Conservation (phyloP, 2,113 vertebrate species). For the Vidua macroura region DNA sequence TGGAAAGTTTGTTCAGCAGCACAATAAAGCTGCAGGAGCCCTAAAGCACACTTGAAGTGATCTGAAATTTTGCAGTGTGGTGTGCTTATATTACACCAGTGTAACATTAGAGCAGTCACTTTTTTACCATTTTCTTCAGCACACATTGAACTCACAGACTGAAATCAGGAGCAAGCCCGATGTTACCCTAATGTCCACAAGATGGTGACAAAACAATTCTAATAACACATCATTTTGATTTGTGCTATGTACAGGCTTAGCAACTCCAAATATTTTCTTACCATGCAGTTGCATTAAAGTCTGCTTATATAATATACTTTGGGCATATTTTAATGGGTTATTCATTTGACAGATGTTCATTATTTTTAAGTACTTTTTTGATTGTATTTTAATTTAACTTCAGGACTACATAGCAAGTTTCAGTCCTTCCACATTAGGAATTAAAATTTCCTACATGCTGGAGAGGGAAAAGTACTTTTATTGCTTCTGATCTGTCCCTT, state of each 20-base stretch:
- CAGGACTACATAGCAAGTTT: not conserved
- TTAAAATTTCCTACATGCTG: not conserved
- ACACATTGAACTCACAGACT: not conserved
- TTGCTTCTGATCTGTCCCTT: not conserved
- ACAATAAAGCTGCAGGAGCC: not conserved
- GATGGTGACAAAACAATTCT: conserved; percentile 40
- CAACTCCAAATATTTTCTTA: not conserved
- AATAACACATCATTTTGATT: not conserved
- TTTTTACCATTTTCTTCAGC: not conserved
- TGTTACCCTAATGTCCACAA: conserved; percentile 23
- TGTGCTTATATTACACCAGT: not conserved
- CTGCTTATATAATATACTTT: not conserved
- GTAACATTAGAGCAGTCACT: not conserved
- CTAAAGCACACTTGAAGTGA: not conserved
- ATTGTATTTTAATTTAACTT: conserved; percentile 18
- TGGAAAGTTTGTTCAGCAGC: not conserved
- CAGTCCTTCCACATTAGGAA: not conserved
- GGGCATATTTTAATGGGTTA: not conserved
- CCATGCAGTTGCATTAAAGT: not conserved
- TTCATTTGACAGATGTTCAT: not conserved
- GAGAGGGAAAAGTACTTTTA: not conserved
- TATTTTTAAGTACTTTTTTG: not conserved
- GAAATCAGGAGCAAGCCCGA: not conserved
- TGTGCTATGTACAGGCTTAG: not conserved
- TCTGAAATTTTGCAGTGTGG: not conserved